Evolutionary conservation across 2,797 vertebrate species (phyloP), one percentile per base, ranked within the genome.

Genomic region (Microhierax caerulescens): DNA sequence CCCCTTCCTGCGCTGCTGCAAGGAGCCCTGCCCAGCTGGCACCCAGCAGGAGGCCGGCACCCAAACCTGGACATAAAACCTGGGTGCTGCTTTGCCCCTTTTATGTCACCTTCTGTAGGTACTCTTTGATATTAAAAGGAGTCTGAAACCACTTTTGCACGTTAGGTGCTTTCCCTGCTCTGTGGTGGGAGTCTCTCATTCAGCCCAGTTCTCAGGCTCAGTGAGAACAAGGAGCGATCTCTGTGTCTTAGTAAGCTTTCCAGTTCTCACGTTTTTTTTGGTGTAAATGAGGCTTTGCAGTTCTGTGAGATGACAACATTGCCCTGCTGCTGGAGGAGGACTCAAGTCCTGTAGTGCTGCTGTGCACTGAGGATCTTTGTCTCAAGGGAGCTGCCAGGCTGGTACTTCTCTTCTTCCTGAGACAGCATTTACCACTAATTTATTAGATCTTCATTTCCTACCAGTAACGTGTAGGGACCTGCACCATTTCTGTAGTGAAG

Each of bases 101-200:
- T 30, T 22, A 28, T 37, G 50, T 36, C 50, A 72, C 59, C 15
- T 56, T 61, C 39, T 51, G 27, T 30, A 18, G 32, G 59, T 28
- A 69, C 61, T 41, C 21, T 47, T 78, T 57, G 70, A 22, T 69
- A 23, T 50, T n/a, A 27, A 30, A 57, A 51, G 61, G 50, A 5
- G 57, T 50, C 65, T 0, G 39, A 85, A 96, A 95, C 60, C 5
- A 9, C 47, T 59, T 48, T 16, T 51, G 48, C 48, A 56, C 13
- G 0, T 91, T 45, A 48, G 93, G 94, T 88, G 93, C 75, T 95
- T 91, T 77, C 94, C 82, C 91, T 80, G 68, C 56, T 48, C 68
- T 15, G 25, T 9, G 91, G 22, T 80, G 79, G 86, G 91, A 95
- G 82, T 75, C 78, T 57, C 34, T 88, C 23, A 27, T 64, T 39